These are phyloP conservation scores for Capitella teleta DNA, from an alignment of 1,140 invertebrate genomes.

Conservation along the genomic window DNA sequence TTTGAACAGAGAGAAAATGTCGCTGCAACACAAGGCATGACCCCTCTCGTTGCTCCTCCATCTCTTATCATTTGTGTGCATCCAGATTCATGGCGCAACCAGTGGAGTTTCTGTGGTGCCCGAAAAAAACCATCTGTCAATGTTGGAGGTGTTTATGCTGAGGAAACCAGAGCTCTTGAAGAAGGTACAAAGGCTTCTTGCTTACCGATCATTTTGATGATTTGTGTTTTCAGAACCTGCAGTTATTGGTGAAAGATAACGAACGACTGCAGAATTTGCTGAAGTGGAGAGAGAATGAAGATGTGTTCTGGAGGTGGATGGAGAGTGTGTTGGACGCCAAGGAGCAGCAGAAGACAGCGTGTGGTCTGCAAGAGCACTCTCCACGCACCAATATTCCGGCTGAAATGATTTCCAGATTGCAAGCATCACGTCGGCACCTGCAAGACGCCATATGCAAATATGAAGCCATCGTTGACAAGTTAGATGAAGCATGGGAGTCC, in stretches of 20 bases:
- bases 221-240: conserved; percentile 17
- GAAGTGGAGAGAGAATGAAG: conserved; percentile 24
- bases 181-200: conserved; percentile 14
- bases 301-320: conserved; percentile 34
- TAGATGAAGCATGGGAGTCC: conserved; percentile 16
- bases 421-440: conserved; percentile 13
- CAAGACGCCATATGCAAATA: conserved; percentile 19
- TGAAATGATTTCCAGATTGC: conserved; percentile 11
- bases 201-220: background rate
- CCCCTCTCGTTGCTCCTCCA: background rate
- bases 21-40: conserved; percentile 21
- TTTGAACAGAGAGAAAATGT: conserved; percentile 19
- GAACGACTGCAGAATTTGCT: conserved; percentile 18
- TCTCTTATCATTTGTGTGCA: background rate
- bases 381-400: conserved; percentile 1
- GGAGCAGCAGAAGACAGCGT: background rate
- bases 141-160: conserved; percentile 22
- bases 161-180: conserved; percentile 25
- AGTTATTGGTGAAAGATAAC: conserved; percentile 26
- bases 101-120: conserved; percentile 15
- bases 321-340: conserved; percentile 12
- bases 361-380: background rate
- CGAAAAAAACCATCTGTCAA: conserved; percentile 21
- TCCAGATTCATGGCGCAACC: conserved; percentile 24
- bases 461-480: conserved; percentile 17